Base-by-base conservation (phyloP, 2,797 vertebrate genomes). In the Takifugu rubripes region DNA sequence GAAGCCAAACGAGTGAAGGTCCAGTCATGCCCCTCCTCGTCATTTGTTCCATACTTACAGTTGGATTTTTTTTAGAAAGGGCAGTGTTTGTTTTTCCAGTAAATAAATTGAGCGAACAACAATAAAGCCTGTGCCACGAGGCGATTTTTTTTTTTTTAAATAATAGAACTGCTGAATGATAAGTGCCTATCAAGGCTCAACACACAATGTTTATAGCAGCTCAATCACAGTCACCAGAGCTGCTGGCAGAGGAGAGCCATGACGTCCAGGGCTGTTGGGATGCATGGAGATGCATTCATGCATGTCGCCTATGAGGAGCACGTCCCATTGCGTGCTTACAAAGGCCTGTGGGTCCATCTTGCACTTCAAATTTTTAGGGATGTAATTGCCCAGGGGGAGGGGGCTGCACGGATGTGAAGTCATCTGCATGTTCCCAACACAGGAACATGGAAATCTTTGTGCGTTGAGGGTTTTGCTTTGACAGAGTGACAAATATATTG, bases 151-250 rank as follows among this genome's bases (percentile, higher is more conserved):
- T 70, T 61, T 52, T 72, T 61, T 54, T 72, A 74, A 70, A 85
- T 84, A 83, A 73, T 66, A 64, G 81, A 86, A 85, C 78, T 52
- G 82, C 70, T 67, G 59, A 78, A 68, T 85, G 87, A 86, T 87
- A 86, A 87, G 82, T 75, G 78, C 74, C 67, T 87, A 88, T 87
- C 85, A 86, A 86, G 82, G 75, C 80, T 82, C 56, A 58, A 83
- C 59, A 84, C 84, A 90, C 82, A 85, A 74, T 65, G 52, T 78
- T 77, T 74, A 68, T 72, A 65, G 75, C 69, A 0, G 45, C 71
- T 72, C 71, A 61, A 72, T 59, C 75, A 77, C 81, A 83, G 82
- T 86, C 81, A 84, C 78, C 78, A 31, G 55, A 60, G 63, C 69
- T 52, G 85, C 83, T 84, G 79, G 81, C 75, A 58, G 76, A 85